Conservation (phyloP, 2,113 vertebrate genomes). For the Megaceryle torquata region DNA sequence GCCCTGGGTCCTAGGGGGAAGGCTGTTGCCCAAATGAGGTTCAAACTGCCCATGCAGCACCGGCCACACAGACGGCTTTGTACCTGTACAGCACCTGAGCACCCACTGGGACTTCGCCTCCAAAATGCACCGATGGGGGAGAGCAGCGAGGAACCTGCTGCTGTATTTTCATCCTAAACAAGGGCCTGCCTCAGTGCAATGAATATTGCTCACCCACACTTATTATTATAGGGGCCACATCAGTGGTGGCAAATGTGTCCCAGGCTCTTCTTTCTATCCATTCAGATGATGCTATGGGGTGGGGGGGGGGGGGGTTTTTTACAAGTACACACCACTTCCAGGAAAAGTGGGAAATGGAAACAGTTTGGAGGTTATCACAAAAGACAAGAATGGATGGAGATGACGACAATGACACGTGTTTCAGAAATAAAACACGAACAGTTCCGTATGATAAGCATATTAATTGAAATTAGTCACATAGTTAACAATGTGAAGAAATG, state of each 20-base stretch:
- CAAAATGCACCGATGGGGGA: background rate
- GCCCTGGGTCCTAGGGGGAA: background rate
- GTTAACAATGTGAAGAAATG: constrained; percentile 73
- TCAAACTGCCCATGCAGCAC: fast-evolving
- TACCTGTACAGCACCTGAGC: fast-evolving
- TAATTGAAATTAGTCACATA: constrained; percentile 78
- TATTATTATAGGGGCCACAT: background rate
- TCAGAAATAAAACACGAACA: constrained; percentile 54
- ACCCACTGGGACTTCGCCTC: background rate
- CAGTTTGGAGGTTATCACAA: constrained; percentile 38
- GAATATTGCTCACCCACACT: background rate
- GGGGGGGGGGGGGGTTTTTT: background rate
- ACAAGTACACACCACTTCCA: background rate
- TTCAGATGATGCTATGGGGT: background rate
- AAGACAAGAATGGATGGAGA: constrained; percentile 39
- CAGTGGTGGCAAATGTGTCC: background rate
- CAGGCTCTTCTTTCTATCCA: background rate
- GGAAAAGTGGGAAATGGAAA: constrained; percentile 1
- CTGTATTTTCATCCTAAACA: background rate
- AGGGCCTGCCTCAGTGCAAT: background rate
- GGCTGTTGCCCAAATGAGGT: background rate
- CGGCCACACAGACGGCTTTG: fast-evolving
- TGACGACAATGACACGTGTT: constrained; percentile 59
- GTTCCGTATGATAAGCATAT: constrained; percentile 69
- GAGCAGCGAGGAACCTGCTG: background rate